These are phyloP conservation scores for Poeciliopsis occidentalis DNA, from an alignment of 2,113 vertebrate genomes.

Conservation along the genomic window DNA sequence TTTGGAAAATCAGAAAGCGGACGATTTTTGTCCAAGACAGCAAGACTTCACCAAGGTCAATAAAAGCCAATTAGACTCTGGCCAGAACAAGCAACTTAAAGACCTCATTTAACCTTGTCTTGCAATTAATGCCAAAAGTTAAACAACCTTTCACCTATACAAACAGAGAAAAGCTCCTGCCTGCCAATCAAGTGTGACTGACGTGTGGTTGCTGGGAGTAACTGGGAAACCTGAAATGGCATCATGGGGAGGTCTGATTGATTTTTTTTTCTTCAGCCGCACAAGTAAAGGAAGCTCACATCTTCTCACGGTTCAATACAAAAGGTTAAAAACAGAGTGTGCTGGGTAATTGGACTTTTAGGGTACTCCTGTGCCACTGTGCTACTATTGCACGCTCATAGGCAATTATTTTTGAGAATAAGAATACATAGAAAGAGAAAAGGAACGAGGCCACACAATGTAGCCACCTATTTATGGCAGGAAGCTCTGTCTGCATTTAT, in stretches of 20 bases:
- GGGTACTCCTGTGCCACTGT: constrained; percentile 21
- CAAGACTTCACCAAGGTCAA: constrained; percentile 36
- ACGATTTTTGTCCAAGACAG: constrained; percentile 8
- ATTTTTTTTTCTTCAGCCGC: constrained; percentile 20
- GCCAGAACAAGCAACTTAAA: constrained; percentile 6
- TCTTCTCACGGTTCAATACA: constrained; percentile 47
- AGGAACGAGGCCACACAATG: constrained; percentile 8
- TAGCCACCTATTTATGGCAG: constrained; percentile 9
- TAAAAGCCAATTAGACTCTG: constrained; percentile 44
- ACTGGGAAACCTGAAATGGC: constrained; percentile 62
- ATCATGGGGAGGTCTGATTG: constrained; percentile 39
- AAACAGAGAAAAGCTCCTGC: constrained; percentile 35
- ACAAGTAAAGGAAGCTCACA: constrained; percentile 24
- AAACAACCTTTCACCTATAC: constrained; percentile 38
- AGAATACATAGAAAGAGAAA: constrained; percentile 15
- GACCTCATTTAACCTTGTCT: constrained; percentile 37
- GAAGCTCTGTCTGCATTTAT: neutral
- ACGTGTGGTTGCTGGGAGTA: constrained; percentile 61
- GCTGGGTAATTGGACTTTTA: constrained; percentile 30
- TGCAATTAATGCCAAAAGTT: constrained; percentile 36
- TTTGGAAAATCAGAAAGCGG: constrained; percentile 33
- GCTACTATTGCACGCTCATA: constrained; percentile 15
- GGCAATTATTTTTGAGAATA: constrained; percentile 29
- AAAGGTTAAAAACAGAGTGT: constrained; percentile 31
- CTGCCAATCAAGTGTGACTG: constrained; percentile 65